phyloP scores from a whole-genome alignment of 37 sponge, comb jelly and placozoan species.

The Oscarella lobularis region DNA sequence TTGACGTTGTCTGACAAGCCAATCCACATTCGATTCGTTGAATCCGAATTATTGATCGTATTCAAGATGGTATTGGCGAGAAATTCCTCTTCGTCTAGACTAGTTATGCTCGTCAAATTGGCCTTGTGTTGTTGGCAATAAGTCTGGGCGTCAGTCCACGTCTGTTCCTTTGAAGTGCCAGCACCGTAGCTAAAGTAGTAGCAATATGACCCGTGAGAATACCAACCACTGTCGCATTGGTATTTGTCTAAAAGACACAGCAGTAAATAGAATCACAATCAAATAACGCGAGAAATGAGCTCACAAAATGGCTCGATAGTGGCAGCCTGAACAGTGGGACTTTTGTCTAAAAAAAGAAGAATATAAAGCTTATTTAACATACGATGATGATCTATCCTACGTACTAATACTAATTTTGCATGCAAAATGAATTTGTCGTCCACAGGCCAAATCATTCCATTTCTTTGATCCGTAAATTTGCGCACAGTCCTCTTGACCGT shows the following conservation, averaged over 20 bases:
- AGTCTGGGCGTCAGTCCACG: not conserved
- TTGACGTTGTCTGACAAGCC: not conserved
- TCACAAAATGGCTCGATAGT: too few species aligned
- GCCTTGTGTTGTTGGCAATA: not conserved
- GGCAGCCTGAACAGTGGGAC: too few species aligned
- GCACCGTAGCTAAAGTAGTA: not conserved
- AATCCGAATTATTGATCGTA: not conserved
- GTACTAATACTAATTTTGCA: not conserved
- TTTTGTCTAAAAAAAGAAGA: too few species aligned
- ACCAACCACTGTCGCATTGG: not conserved
- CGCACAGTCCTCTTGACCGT: not conserved
- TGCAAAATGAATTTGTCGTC: not conserved
- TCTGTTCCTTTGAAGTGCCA: not conserved
- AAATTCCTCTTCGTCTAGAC: not conserved
- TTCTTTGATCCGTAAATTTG: not conserved
- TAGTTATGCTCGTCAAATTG: not conserved
- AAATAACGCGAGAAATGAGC: too few species aligned
- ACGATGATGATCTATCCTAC: too few species aligned
- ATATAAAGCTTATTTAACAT: too few species aligned
- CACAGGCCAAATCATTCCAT: constrained; percentile 3
- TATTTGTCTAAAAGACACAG: not conserved
- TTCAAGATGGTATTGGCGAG: not conserved
- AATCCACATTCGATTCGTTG: not conserved
- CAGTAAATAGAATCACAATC: too few species aligned
- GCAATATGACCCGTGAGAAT: not conserved